Evolutionary conservation across 1,140 invertebrate species (phyloP), one percentile per base, ranked within the genome.

Genomic region (Thrips palmi): DNA sequence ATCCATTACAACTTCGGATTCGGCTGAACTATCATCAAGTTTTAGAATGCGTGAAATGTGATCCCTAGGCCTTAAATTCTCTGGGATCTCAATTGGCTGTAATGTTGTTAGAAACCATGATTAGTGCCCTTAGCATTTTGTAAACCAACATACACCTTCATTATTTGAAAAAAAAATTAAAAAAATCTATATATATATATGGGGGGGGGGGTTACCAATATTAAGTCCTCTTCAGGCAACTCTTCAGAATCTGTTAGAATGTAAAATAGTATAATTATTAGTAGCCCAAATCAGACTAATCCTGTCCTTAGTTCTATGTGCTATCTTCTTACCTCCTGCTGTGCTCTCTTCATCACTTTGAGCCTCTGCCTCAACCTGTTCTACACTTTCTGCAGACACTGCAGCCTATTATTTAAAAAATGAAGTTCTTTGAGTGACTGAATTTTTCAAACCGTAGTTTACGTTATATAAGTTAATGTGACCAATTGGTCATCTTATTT

Each of bases 31-130:
- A 40, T 77, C 71, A 42, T 85, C 78, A 25, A 92, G 51, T 50
- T 78, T 75, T 11, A 92, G 55, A 15, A 89, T 67, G 50, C 84
- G 69, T 40, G 71, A 70, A 40, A 92, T 74, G 47, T 89, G 84
- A 37, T 79, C 74, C 36, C 81, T 67, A 21, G 78, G 69, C 54
- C 83, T 64, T 25, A 80, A 55, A 44, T 83, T 76, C 47, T 73
- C 68, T 8, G 82, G 81, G 40, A 82, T 74, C 52, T 75, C 70
- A 40, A 71, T 66, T 45, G 72, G 74, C 64, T 76, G 57, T 37
- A 68, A 70, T 27, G 66, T 49, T 49, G 33, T 28, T 18, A 42
- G 32, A 41, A 35, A 27, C 25, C 34, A 44, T 23, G 40, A 44
- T 38, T 53, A 40, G 22, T 44, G 25, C 22, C 38, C 25, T 22